Base-by-base conservation (phyloP, 2,797 vertebrate genomes). In the Setipinna tenuifilis region DNA sequence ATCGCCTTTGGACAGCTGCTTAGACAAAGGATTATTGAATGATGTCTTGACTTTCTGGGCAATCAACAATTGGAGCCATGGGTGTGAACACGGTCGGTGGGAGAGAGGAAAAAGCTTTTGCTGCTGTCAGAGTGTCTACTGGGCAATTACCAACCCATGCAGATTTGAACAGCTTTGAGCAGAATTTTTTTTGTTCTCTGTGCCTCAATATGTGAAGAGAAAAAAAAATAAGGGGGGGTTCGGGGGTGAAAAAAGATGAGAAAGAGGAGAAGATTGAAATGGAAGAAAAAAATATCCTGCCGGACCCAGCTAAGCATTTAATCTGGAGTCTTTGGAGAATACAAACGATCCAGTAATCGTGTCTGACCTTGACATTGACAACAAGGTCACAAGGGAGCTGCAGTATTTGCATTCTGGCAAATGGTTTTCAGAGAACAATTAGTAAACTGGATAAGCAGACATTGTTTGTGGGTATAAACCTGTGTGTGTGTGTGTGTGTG, bases 231-330 rank as follows among this genome's bases (percentile, higher is more conserved):
- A 87, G 83, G 31, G 71, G 21, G 87, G 83, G 86, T 41, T 50
- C 81, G 50, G 68, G 83, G 23, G n/a, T 78, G 83, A 86, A 48
- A 78, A 83, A 9, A 82, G 82, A 57, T 31, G 23, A 58, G 82
- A 82, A 59, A 58, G 50, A 75, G 71, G 71, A 31, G 68, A 75
- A 78, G 71, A 78, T 78, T 78, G 71, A 78, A 78, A 78, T 21
- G 28, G 57, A 57, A 35, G 84, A 88, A 91, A 87, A 87, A 78
- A 71, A 88, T 86, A 84, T 88, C 58, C 81, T 86, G 89, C 90
- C 68, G 91, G 93, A 92, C 87, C 85, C 85, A 89, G 92, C 94
- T 95, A 94, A 95, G 94, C 91, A 82, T 93, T 95, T 95, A 95
- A 96, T 95, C 94, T 94, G 92, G 86, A 50, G 84, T 85, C 90